A percentile compares a stretch with the other conserved stretches of the same genome.
phyloP scores from a whole-genome alignment of 1,140 invertebrate species.

The Aphidius ervi region DNA sequence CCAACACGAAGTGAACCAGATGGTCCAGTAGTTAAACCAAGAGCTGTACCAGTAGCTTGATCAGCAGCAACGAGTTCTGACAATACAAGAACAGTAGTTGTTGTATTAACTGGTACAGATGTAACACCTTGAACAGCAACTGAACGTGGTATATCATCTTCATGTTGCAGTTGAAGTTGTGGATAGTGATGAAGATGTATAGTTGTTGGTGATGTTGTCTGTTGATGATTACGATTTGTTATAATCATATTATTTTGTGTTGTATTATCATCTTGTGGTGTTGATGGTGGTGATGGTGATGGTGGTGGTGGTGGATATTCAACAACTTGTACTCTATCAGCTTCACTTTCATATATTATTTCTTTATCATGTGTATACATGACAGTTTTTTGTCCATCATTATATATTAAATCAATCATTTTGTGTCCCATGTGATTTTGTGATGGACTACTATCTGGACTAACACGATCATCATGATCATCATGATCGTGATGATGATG shows the following conservation, averaged over 20 bases:
- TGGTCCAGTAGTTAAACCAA: conserved; percentile 31
- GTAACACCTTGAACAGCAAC: conserved; percentile 40
- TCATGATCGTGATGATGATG: conserved; percentile 29
- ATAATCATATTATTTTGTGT: conserved; percentile 49
- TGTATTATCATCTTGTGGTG: conserved; percentile 35
- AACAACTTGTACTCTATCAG: conserved; percentile 48
- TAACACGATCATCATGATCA: conserved; percentile 58
- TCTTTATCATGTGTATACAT: conserved; percentile 65
- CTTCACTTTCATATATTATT: conserved; percentile 52
- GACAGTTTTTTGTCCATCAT: conserved; percentile 75
- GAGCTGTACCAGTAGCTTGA: conserved; percentile 23
- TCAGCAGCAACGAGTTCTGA: conserved; percentile 53
- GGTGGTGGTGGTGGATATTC: conserved; percentile 50
- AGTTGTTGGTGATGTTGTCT: conserved; percentile 42
- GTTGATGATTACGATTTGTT: conserved; percentile 2
- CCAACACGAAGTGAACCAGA: conserved; percentile 41
- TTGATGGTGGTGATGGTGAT: conserved; percentile 51
- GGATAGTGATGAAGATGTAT: conserved; percentile 48
- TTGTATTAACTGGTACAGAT: conserved; percentile 45
- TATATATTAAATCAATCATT: conserved; percentile 74
- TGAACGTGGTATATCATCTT: conserved; percentile 46
- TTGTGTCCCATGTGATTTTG: conserved; percentile 61
- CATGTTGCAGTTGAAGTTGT: conserved; percentile 51
- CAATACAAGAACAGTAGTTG: conserved; percentile 55
- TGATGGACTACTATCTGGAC: conserved; percentile 52